phyloP scores from a whole-genome alignment of 2,888 invertebrate genomes.

The Aleiodes alternator region DNA sequence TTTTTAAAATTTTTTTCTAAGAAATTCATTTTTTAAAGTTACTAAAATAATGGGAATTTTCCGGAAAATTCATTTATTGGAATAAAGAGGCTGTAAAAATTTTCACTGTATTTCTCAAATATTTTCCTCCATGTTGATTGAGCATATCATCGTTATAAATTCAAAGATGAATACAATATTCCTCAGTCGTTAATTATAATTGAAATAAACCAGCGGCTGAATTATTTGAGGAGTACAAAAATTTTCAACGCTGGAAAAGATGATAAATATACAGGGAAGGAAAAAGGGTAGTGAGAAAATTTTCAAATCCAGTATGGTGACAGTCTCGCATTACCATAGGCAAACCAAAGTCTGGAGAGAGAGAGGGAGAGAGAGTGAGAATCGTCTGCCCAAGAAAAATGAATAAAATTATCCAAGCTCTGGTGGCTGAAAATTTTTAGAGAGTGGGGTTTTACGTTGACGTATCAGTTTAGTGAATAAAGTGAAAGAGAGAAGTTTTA shows the following conservation, averaged over 20 bases:
- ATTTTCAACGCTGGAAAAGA: slow-evolving; percentile 41
- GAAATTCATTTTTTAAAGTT: too few relatives aligned
- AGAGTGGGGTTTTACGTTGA: too few relatives aligned
- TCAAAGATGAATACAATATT: slow-evolving; percentile 29
- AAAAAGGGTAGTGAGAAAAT: slow-evolving; percentile 46
- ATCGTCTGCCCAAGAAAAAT: slow-evolving; percentile 64
- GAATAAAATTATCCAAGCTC: slow-evolving; percentile 68
- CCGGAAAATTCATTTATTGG: too few relatives aligned
- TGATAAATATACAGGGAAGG: slow-evolving; percentile 61
- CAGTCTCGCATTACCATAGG: slow-evolving; percentile 65
- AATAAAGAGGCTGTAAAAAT: too few relatives aligned
- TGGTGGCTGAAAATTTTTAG: slow-evolving; percentile 58
- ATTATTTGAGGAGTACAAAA: slow-evolving; percentile 24
- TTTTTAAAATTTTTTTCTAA: too few relatives aligned
- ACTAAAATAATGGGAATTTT: too few relatives aligned
- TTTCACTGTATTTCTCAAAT: background rate
- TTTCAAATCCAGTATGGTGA: slow-evolving; percentile 40
- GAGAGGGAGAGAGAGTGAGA: slow-evolving; percentile 54
- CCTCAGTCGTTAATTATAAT: slow-evolving; percentile 42
- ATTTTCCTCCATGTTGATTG: background rate
- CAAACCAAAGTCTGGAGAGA: slow-evolving; percentile 60
- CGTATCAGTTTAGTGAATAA: too few relatives aligned
- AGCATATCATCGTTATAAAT: slow-evolving; percentile 19
- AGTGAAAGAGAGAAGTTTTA: too few relatives aligned
- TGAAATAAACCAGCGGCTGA: slow-evolving; percentile 13